phyloP scores from a whole-genome alignment of 64 coral and sea anemone genomes.

The Montipora foliosa region DNA sequence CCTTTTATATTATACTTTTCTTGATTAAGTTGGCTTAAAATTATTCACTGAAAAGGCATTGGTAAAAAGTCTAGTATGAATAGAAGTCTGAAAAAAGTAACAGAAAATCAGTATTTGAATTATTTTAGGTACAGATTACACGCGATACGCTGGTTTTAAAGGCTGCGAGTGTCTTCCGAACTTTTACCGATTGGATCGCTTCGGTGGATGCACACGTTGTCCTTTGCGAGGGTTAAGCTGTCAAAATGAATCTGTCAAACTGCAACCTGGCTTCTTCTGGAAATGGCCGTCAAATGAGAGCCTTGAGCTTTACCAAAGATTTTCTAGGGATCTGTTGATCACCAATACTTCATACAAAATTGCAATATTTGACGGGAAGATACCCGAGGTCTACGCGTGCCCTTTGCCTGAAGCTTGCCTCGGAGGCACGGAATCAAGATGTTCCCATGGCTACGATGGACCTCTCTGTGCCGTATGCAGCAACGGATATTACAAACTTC shows the following conservation, averaged over 20 bases:
- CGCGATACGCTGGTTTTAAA: conserved; percentile 28
- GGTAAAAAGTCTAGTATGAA: too few relatives aligned
- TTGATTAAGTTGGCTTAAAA: too few relatives aligned
- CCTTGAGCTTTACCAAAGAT: conserved; percentile 22
- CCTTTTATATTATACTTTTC: too few relatives aligned
- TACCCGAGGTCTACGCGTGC: conserved; percentile 46
- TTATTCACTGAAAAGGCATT: too few relatives aligned
- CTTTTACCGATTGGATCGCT: conserved; percentile 58
- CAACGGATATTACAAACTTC: conserved; percentile 41
- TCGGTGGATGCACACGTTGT: conserved; percentile 23
- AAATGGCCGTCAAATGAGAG: conserved; percentile 15
- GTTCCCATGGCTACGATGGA: conserved; percentile 49
- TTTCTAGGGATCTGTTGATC: conserved; percentile 37
- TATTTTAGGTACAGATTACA: neutral
- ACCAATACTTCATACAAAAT: conserved; percentile 18
- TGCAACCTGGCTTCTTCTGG: conserved; percentile 53
- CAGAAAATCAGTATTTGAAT: neutral
- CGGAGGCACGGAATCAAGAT: conserved; percentile 46
- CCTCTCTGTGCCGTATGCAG: conserved; percentile 67
- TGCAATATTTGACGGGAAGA: neutral
- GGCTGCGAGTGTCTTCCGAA: conserved; percentile 46
- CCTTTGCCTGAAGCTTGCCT: conserved; percentile 41
- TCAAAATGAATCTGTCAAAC: conserved; percentile 9
- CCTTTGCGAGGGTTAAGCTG: conserved; percentile 3
- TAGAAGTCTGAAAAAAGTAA: too few relatives aligned